Base-by-base conservation (phyloP, 2,888 invertebrate genomes). In the Melanotus villosus region DNA sequence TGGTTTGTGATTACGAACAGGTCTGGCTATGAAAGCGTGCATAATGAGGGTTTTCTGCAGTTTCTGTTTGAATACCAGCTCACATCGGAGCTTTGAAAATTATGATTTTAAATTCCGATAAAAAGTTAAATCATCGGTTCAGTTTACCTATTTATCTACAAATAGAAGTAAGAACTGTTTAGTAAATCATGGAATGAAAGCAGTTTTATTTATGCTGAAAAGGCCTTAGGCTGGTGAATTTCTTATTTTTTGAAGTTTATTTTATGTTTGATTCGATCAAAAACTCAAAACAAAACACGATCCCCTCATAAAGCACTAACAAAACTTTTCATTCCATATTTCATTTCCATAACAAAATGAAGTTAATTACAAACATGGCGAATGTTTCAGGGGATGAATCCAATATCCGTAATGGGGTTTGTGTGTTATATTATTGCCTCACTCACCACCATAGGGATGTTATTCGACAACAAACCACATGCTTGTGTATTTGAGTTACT, bases 371-470 rank as follows among this genome's bases (percentile, higher is more conserved):
- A n/a, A n/a, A n/a, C n/a, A n/a, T n/a, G n/a, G n/a, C n/a, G n/a
- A n/a, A 41, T 79, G 74, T 88, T 87, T 0, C 87, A 92, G 92
- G 88, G 88, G 9, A 86, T 91, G 84, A 88, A 87, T 66, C 89
- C 90, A 36, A 75, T 89, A 9, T 87, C 88, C 1, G 89, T 90
- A 1, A 82, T 89, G 10, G 82, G 87, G 52, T 88, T 89, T 78
- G 89, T 91, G 0, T 70, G 87, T 43, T 92, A 92, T 85, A 89
- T 93, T 73, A 87, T 93, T 45, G 88, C 88, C 1, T 90, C 92
- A 0, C 83, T 93, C 10, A 90, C 90, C 0, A 85, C 90, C 19
- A 91, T 93, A 56, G 93, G 93, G 0, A 88, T 93, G 87, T 81
- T 93, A 6, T 90, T 93, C 76, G 93, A 93, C 76, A 89, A 90